Percentiles rank a stretch among this genome's conserved stretches.
These are phyloP conservation scores for Scytalopus superciliaris DNA, from an alignment of 2,113 vertebrate species.

Conservation along the genomic window DNA sequence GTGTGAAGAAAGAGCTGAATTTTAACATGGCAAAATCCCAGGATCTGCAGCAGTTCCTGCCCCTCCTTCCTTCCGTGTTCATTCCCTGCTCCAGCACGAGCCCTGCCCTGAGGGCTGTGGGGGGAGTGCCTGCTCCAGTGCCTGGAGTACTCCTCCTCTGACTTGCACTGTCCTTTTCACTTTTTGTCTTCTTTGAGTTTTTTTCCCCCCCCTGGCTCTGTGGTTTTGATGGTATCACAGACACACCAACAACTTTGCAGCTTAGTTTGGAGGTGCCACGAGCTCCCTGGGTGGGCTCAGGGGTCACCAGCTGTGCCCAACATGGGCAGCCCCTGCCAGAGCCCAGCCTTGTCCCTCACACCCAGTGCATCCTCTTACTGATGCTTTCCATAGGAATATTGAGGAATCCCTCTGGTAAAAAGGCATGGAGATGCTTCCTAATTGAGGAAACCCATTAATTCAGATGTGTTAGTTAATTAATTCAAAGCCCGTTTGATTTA, in stretches of 20 bases:
- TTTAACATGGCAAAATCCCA: background rate
- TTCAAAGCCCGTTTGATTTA: fast-evolving
- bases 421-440: background rate
- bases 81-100: fast-evolving
- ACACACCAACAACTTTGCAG: background rate
- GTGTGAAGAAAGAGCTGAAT: background rate
- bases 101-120: fast-evolving
- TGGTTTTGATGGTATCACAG: background rate
- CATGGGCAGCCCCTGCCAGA: background rate
- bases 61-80: background rate
- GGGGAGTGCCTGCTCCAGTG: background rate
- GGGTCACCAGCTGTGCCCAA: background rate
- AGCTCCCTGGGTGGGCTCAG: background rate
- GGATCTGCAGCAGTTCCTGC: background rate
- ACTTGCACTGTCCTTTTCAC: background rate
- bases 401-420: too few relatives aligned
- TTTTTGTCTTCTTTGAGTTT: fast-evolving
- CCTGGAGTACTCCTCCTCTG: background rate
- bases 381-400: background rate
- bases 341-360: background rate
- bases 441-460: background rate
- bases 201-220: fast-evolving
- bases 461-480: background rate
- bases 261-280: background rate
- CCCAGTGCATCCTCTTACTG: too few relatives aligned